These are phyloP conservation scores for Cairina moschata DNA, from an alignment of 2,113 vertebrate genomes.

Conservation along the genomic window DNA sequence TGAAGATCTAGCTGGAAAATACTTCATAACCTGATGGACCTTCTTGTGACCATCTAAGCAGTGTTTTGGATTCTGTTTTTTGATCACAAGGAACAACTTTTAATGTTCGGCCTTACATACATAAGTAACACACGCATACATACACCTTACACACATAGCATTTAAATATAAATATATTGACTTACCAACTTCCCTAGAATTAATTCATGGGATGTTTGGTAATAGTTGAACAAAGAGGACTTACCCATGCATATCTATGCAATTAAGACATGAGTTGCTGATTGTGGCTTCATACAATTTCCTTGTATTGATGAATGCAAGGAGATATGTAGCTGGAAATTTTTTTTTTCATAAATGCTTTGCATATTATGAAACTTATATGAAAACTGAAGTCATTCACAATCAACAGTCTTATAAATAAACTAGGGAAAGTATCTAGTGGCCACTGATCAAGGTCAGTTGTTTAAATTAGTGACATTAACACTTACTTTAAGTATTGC, in stretches of 20 bases:
- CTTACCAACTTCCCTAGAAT: background rate
- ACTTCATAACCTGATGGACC: constrained; percentile 13
- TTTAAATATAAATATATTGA: background rate
- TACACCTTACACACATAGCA: too few relatives aligned
- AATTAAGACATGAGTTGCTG: constrained; percentile 9
- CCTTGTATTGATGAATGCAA: background rate
- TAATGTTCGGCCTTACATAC: background rate
- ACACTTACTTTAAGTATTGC: constrained; percentile 44
- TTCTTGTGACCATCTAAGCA: background rate
- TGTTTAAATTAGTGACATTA: background rate
- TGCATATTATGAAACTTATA: background rate
- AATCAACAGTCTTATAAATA: background rate
- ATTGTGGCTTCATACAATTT: background rate
- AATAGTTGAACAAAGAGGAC: background rate
- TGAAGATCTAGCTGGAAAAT: constrained; percentile 48
- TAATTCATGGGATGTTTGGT: constrained; percentile 6
- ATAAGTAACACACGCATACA: too few relatives aligned
- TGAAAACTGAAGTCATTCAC: background rate
- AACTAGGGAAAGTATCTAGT: background rate
- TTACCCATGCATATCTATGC: background rate
- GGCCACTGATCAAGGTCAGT: background rate
- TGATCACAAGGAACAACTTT: background rate
- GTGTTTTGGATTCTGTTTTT: background rate
- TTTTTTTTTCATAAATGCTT: background rate
- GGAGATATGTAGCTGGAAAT: background rate